Percentiles rank a stretch among this genome's conserved stretches.
Evolutionary conservation across 2,888 invertebrate species (phyloP).

Genomic region (Erynnis tages): DNA sequence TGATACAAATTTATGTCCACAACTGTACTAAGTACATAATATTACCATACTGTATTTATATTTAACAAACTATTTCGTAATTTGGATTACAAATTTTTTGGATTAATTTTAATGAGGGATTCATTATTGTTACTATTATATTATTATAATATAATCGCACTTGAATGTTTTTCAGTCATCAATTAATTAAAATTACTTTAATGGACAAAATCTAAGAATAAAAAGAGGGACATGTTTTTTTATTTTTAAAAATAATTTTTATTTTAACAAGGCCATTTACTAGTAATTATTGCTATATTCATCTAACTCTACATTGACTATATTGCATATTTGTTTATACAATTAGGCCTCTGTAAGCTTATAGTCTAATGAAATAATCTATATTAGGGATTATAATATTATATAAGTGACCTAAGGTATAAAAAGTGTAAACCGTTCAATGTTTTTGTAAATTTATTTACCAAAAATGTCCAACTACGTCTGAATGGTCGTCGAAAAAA

Average conservation of each 20-base stretch:
- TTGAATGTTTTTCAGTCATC: conserved; percentile 20
- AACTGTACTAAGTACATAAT: background rate
- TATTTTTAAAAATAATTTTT: background rate
- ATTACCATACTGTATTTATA: background rate
- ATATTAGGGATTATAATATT: too few species aligned
- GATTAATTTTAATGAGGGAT: conserved; percentile 11
- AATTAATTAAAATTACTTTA: background rate
- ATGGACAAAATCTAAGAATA: conserved; percentile 10
- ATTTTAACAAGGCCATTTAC: background rate
- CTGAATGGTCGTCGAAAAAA: conserved; percentile 17
- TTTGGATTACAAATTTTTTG: background rate
- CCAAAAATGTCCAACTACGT: conserved; percentile 14
- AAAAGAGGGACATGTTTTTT: background rate
- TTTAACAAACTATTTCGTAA: background rate
- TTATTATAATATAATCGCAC: conserved; percentile 21
- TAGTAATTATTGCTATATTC: background rate
- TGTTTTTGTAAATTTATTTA: conserved; percentile 19
- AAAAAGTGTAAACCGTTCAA: conserved; percentile 18
- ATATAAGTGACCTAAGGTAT: conserved; percentile 6
- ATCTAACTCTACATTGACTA: background rate
- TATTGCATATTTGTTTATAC: background rate
- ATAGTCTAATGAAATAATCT: background rate
- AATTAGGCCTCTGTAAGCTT: conserved; percentile 9
- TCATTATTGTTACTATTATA: too few species aligned
- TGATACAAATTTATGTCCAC: background rate